Evolutionary conservation across 2,888 invertebrate genomes (phyloP).

Genomic region (Eledona agricola): DNA sequence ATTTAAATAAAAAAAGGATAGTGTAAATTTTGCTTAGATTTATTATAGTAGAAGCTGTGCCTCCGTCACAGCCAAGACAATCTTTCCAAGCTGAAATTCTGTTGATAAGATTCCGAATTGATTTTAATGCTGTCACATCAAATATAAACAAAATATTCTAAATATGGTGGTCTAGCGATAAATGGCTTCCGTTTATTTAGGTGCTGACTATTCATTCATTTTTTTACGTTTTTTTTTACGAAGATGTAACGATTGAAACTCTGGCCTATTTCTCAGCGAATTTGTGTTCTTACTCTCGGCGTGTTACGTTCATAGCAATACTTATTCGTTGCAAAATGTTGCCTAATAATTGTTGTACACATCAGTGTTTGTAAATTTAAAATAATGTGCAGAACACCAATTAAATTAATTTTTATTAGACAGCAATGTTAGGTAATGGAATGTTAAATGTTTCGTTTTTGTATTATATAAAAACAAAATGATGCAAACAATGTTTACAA

Average conservation of each 20-base stretch:
- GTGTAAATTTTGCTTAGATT: constrained; percentile 52
- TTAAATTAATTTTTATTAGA: constrained; percentile 58
- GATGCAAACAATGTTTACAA: constrained; percentile 53
- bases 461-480: constrained; percentile 50
- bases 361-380: constrained; percentile 58
- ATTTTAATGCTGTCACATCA: constrained; percentile 20
- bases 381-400: constrained; percentile 64
- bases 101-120: constrained; percentile 18
- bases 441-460: constrained; percentile 58
- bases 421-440: constrained; percentile 59
- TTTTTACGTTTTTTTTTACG: constrained; percentile 1
- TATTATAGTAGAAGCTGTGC: constrained; percentile 49
- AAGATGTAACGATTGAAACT: constrained; percentile 16
- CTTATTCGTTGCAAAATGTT: constrained; percentile 48
- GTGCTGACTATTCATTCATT: no score
- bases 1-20: constrained; percentile 43
- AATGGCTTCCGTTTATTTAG: no score
- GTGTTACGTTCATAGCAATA: constrained; percentile 39
- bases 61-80: constrained; percentile 49
- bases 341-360: constrained; percentile 59
- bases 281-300: constrained; percentile 18
- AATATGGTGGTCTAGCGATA: constrained; percentile 19
- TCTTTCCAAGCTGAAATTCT: constrained; percentile 37
- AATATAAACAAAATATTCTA: constrained; percentile 3
- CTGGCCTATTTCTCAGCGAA: constrained; percentile 25